Conservation (phyloP, 2,113 vertebrate species). For the Aptenodytes patagonicus region DNA sequence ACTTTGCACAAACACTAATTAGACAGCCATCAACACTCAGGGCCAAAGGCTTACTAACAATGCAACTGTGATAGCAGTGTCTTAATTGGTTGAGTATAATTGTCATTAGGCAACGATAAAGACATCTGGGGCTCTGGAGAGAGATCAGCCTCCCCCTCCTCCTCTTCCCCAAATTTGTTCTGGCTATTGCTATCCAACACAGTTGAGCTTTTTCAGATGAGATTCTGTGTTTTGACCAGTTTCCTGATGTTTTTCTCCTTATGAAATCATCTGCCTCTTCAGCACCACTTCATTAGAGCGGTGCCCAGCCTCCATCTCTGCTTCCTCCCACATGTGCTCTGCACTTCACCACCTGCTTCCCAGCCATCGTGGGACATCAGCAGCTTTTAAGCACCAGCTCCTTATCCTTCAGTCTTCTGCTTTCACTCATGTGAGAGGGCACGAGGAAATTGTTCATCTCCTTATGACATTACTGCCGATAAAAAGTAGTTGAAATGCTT, state of each 20-base stretch:
- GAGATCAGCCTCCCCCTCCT: constrained; percentile 68
- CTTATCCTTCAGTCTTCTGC: not conserved
- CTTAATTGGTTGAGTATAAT: constrained; percentile 79
- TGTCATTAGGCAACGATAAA: constrained; percentile 78
- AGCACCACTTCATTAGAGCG: constrained; percentile 36
- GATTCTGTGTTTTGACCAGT: constrained; percentile 40
- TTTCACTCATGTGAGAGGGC: not conserved
- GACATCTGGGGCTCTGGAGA: constrained; percentile 82
- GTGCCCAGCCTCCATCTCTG: not conserved
- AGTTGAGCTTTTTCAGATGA: constrained; percentile 48
- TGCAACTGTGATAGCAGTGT: constrained; percentile 70
- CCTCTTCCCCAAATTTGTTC: constrained; percentile 49
- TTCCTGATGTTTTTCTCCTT: constrained; percentile 35
- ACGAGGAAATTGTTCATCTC: not conserved
- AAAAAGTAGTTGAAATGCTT: not conserved
- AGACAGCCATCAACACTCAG: constrained; percentile 72
- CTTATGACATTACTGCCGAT: not conserved
- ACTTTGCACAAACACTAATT: constrained; percentile 71
- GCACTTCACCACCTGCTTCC: constrained; percentile 24
- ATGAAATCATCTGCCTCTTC: constrained; percentile 51
- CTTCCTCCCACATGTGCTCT: not conserved
- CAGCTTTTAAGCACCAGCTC: constrained; percentile 5
- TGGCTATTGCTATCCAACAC: constrained; percentile 52
- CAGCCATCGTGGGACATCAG: not conserved
- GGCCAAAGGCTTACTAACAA: constrained; percentile 76